Evolutionary conservation across 2,797 vertebrate genomes (phyloP).

Genomic region (Antrozous pallidus): DNA sequence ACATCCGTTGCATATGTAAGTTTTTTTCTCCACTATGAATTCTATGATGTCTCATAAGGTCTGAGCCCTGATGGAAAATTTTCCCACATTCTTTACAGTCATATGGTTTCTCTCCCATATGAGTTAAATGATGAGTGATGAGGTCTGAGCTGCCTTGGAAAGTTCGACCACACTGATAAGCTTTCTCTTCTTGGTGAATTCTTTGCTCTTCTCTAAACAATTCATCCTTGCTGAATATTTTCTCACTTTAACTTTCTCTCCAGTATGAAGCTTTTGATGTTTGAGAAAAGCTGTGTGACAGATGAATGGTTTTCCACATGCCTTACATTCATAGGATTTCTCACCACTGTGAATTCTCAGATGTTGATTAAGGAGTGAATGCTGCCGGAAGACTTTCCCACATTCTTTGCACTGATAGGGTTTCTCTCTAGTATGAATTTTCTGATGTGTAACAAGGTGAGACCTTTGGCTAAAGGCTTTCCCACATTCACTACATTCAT

Average conservation of each 20-base stretch:
- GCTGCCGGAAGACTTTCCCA: neutral
- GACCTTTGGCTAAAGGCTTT: slow-evolving; percentile 57
- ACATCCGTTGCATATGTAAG: neutral
- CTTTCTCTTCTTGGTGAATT: neutral
- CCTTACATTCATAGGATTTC: slow-evolving; percentile 11
- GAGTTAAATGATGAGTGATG: neutral
- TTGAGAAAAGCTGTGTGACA: neutral
- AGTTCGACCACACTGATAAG: neutral
- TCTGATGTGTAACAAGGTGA: slow-evolving; percentile 57
- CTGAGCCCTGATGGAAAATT: neutral
- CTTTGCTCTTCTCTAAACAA: neutral
- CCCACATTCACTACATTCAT: slow-evolving; percentile 50
- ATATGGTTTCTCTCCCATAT: neutral
- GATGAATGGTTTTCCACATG: slow-evolving; percentile 25
- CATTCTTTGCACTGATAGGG: neutral
- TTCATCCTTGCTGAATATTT: neutral
- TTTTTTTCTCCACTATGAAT: slow-evolving; percentile 12
- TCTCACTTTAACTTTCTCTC: neutral
- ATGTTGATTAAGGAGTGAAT: neutral
- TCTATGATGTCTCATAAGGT: neutral
- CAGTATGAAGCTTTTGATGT: slow-evolving; percentile 3
- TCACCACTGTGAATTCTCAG: slow-evolving; percentile 13
- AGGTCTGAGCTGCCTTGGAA: neutral
- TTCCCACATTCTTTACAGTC: neutral
- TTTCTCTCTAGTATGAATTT: slow-evolving; percentile 51